Percentiles rank a stretch among this genome's conserved stretches.
These are phyloP conservation scores for Bungarus multicinctus DNA, from an alignment of 2,113 vertebrate species.

Conservation along the genomic window DNA sequence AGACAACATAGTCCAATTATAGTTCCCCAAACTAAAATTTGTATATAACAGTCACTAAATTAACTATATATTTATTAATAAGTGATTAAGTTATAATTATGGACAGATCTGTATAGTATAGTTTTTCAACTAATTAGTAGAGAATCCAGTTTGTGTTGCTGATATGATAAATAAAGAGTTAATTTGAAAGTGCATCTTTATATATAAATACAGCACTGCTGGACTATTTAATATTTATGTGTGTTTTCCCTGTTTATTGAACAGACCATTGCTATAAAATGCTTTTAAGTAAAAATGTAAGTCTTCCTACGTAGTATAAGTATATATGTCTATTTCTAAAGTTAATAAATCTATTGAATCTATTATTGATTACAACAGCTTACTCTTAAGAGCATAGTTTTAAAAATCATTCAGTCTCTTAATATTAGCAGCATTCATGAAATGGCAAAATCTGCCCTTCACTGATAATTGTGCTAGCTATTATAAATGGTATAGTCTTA, in stretches of 20 bases:
- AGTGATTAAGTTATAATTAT: neutral
- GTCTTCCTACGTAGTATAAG: constrained; percentile 3
- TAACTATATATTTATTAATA: neutral
- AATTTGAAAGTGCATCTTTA: neutral
- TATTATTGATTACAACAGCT: neutral
- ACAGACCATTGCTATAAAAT: neutral
- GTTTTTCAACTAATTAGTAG: neutral
- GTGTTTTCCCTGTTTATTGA: neutral
- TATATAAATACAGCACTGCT: neutral
- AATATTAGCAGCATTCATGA: neutral
- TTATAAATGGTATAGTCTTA: neutral
- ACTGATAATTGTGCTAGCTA: neutral
- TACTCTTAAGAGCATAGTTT: neutral
- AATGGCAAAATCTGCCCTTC: neutral
- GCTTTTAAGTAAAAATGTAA: neutral
- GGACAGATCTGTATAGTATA: neutral
- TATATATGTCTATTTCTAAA: neutral
- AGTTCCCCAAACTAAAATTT: neutral
- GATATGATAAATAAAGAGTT: neutral
- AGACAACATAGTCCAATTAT: neutral
- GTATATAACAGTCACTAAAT: neutral
- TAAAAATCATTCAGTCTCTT: neutral
- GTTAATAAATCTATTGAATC: neutral
- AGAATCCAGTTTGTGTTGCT: neutral
- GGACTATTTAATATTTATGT: neutral